Evolutionary conservation across 2,888 invertebrate genomes (phyloP).

Genomic region (Idaea dimidiata): DNA sequence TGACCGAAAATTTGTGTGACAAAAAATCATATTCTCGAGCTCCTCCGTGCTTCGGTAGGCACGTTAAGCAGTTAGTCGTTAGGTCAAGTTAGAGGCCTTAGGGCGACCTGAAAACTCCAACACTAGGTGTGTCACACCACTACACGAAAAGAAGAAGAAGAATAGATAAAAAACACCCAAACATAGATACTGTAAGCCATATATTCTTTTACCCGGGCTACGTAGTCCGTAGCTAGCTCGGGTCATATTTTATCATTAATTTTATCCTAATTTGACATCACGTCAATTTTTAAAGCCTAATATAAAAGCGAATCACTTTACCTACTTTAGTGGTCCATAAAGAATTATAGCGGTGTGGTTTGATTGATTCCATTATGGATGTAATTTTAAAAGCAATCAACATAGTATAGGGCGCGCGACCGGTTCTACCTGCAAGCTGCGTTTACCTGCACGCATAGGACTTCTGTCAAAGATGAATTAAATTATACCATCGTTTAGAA

Average conservation of each 20-base stretch:
- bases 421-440: conserved; percentile 44
- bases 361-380: conserved; percentile 25
- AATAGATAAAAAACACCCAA: too few species aligned
- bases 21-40: too few species aligned
- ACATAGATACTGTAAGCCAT: too few species aligned
- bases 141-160: too few species aligned
- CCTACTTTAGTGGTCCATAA: conserved; percentile 6
- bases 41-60: too few species aligned
- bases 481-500: neutral
- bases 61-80: too few species aligned
- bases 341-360: conserved; percentile 17
- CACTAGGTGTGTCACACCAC: too few species aligned
- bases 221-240: too few species aligned
- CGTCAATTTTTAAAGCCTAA: neutral
- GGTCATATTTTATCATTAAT: neutral
- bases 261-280: neutral
- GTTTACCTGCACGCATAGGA: conserved; percentile 65
- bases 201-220: too few species aligned
- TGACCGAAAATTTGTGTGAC: too few species aligned
- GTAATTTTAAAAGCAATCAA: conserved; percentile 64
- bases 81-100: too few species aligned
- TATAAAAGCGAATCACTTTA: conserved; percentile 10
- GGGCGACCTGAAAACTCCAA: too few species aligned
- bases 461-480: conserved; percentile 16
- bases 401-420: conserved; percentile 54